phyloP scores from a whole-genome alignment of 1,140 invertebrate genomes.

The Linepithema humile region DNA sequence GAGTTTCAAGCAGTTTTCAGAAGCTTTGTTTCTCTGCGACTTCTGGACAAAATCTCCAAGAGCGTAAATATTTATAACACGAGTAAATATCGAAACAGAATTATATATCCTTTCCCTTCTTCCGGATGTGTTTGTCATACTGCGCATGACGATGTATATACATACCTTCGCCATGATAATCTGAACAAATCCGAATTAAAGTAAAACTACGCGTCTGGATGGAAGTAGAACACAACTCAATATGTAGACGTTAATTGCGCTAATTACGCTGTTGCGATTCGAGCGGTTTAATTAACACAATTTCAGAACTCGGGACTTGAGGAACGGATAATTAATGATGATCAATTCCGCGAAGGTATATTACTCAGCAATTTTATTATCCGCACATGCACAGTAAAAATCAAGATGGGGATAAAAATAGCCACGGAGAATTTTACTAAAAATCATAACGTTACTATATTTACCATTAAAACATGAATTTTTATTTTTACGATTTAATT shows the following conservation, averaged over 20 bases:
- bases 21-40: not conserved
- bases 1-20: not conserved
- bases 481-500: not conserved
- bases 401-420: not conserved
- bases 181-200: constrained; percentile 15
- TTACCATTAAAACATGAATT: not conserved
- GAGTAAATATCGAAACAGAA: constrained; percentile 13
- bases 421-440: not conserved
- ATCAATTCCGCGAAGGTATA: constrained; percentile 13
- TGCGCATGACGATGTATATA: not conserved
- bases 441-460: not conserved
- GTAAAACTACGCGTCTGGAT: not conserved
- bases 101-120: not conserved
- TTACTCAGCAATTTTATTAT: not conserved
- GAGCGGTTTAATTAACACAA: constrained; percentile 35
- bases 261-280: constrained; percentile 17
- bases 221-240: not conserved
- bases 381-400: not conserved
- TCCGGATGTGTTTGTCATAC: constrained; percentile 50
- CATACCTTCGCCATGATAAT: not conserved
- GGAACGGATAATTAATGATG: constrained; percentile 40
- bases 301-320: constrained; percentile 20
- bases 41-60: constrained; percentile 56
- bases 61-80: constrained; percentile 9
- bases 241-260: constrained; percentile 17